Percentiles rank a stretch among this genome's conserved stretches.
Evolutionary conservation across 2,113 vertebrate genomes (phyloP).

Genomic region (Oreotrochilus melanogaster): DNA sequence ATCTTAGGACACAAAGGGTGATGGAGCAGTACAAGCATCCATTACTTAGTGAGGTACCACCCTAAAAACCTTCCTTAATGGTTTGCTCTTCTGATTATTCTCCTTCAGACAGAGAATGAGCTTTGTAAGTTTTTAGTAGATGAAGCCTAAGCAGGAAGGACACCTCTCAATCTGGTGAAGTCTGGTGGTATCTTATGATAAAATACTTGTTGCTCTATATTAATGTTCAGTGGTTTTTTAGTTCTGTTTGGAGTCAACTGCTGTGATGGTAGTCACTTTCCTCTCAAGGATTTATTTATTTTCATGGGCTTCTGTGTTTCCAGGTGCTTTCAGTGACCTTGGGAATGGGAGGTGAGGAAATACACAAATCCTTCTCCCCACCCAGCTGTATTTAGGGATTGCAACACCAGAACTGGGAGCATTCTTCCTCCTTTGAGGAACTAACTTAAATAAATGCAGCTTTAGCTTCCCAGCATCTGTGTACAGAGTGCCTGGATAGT

Average conservation of each 20-base stretch:
- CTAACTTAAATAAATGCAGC: background rate
- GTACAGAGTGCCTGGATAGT: background rate
- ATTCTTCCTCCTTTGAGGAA: background rate
- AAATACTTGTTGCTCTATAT: background rate
- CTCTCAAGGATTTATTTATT: background rate
- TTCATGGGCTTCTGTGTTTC: background rate
- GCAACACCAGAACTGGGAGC: background rate
- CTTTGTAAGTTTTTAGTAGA: background rate
- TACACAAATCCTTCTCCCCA: background rate
- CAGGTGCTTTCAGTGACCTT: background rate
- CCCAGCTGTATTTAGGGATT: background rate
- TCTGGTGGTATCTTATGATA: background rate
- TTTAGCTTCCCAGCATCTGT: background rate
- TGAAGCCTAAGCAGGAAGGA: background rate
- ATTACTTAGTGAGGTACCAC: background rate
- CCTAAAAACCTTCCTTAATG: background rate
- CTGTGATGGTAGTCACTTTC: background rate
- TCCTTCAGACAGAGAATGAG: background rate
- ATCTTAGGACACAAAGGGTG: background rate
- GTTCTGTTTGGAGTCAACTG: background rate
- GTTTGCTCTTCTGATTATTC: background rate
- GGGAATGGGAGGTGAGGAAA: background rate
- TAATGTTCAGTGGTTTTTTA: background rate
- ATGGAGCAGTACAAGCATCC: background rate
- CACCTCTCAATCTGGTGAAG: background rate